These are phyloP conservation scores for Drosophila stalkeri DNA, from an alignment of 2,888 invertebrate species.

Conservation along the genomic window DNA sequence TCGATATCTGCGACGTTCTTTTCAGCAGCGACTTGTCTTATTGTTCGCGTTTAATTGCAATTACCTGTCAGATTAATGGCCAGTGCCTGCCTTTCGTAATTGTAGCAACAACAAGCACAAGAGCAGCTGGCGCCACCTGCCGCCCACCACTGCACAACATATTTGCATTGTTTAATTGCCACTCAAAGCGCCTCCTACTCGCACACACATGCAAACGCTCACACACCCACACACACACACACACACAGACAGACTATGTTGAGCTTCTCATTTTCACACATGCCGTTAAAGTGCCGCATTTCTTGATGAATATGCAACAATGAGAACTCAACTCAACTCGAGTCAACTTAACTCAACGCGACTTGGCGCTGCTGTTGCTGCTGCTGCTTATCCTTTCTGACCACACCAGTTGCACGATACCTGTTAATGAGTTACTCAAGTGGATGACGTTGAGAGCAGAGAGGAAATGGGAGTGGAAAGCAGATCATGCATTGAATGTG, in stretches of 20 bases:
- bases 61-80: constrained; percentile 78
- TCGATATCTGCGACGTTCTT: constrained; percentile 28
- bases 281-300: constrained; percentile 51
- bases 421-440: constrained; percentile 31
- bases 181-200: constrained; percentile 54
- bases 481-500: neutral
- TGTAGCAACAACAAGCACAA: constrained; percentile 47
- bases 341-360: constrained; percentile 21
- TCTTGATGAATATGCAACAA: constrained; percentile 72
- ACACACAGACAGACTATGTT: neutral
- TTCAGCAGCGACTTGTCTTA: constrained; percentile 19
- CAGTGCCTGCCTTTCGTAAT: constrained; percentile 47
- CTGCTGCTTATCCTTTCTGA: constrained; percentile 38
- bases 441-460: neutral
- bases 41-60: constrained; percentile 74
- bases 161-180: constrained; percentile 75
- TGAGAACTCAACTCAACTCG: constrained; percentile 43
- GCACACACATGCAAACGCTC: constrained; percentile 4
- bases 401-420: constrained; percentile 49
- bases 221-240: neutral
- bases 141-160: constrained; percentile 10
- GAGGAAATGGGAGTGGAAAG: no score
- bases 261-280: constrained; percentile 39
- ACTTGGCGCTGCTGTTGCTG: constrained; percentile 15
- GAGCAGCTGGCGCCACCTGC: constrained; percentile 29